Evolutionary conservation across 1,140 invertebrate species (phyloP).

Genomic region (Cotesia glomerata): DNA sequence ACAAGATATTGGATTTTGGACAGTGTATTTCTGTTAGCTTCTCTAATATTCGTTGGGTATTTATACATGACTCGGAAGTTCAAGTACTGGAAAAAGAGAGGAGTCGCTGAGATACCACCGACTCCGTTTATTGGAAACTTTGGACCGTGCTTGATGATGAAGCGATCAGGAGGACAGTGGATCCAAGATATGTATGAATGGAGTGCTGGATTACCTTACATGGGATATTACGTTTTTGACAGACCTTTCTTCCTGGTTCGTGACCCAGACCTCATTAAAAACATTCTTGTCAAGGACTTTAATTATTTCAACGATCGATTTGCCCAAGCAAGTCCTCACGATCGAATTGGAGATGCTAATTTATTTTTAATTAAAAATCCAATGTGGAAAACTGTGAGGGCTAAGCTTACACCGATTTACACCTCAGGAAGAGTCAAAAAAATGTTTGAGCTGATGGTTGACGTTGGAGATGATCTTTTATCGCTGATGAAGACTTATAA

Average conservation of each 20-base stretch:
- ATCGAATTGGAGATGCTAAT: conserved; percentile 44
- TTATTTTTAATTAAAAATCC: conserved; percentile 49
- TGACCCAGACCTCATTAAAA: conserved; percentile 59
- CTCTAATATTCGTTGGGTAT: conserved; percentile 31
- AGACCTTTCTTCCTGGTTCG: conserved; percentile 55
- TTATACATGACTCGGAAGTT: conserved; percentile 51
- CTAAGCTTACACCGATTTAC: conserved; percentile 57
- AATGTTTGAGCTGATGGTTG: conserved; percentile 56
- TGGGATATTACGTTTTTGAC: conserved; percentile 54
- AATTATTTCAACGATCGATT: conserved; percentile 53
- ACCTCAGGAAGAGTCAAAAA: conserved; percentile 57
- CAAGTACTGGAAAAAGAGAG: conserved; percentile 54
- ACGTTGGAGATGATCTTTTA: conserved; percentile 54
- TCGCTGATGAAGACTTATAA: conserved; percentile 37
- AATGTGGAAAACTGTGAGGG: conserved; percentile 55
- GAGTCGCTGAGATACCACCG: conserved; percentile 43
- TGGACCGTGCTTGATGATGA: conserved; percentile 13
- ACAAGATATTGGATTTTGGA: too few species aligned
- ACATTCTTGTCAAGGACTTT: conserved; percentile 63
- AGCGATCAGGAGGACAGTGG: conserved; percentile 26
- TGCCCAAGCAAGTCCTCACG: conserved; percentile 31
- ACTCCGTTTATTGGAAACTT: conserved; percentile 52
- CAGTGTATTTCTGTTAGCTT: too few species aligned
- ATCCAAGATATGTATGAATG: conserved; percentile 37
- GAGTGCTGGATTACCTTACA: conserved; percentile 34